phyloP scores from a whole-genome alignment of 2,888 invertebrate genomes.

The Scrobipalpa atriplicella region DNA sequence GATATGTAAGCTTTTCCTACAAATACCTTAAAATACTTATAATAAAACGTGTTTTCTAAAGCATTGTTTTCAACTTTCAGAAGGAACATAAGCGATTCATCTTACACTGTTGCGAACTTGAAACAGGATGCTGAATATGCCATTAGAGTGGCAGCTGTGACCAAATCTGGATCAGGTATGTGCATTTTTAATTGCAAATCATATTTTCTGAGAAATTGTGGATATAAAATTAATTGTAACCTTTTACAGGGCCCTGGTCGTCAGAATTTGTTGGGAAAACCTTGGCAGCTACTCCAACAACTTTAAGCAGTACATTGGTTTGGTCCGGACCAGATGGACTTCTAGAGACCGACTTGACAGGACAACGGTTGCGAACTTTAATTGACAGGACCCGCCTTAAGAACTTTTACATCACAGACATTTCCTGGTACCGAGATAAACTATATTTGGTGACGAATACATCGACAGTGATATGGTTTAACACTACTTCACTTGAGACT shows the following conservation, averaged over 20 bases:
- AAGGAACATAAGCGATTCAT: conserved; percentile 81
- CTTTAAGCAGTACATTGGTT: conserved; percentile 84
- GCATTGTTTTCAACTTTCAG: conserved; percentile 47
- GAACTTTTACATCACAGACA: conserved; percentile 85
- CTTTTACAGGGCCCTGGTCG: conserved; percentile 87
- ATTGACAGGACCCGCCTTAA: conserved; percentile 84
- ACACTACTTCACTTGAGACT: conserved; percentile 83
- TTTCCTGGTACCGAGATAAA: conserved; percentile 90
- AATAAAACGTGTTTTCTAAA: background rate
- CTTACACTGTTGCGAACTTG: conserved; percentile 86
- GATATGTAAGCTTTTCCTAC: conserved; percentile 56
- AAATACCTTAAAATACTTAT: background rate
- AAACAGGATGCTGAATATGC: conserved; percentile 89
- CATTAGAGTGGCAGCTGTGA: conserved; percentile 91
- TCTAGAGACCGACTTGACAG: conserved; percentile 91
- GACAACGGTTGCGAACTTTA: conserved; percentile 87
- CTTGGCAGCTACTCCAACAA: conserved; percentile 79
- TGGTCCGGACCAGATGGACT: conserved; percentile 91
- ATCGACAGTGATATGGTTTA: conserved; percentile 87
- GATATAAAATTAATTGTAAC: background rate
- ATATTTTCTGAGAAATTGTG: background rate
- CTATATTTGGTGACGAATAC: conserved; percentile 89
- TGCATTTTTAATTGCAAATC: conserved; percentile 10
- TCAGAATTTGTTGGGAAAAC: conserved; percentile 89
- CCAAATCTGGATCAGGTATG: conserved; percentile 85